Conservation (phyloP, 2,797 vertebrate genomes). For the Rhyacichthys aspro region DNA sequence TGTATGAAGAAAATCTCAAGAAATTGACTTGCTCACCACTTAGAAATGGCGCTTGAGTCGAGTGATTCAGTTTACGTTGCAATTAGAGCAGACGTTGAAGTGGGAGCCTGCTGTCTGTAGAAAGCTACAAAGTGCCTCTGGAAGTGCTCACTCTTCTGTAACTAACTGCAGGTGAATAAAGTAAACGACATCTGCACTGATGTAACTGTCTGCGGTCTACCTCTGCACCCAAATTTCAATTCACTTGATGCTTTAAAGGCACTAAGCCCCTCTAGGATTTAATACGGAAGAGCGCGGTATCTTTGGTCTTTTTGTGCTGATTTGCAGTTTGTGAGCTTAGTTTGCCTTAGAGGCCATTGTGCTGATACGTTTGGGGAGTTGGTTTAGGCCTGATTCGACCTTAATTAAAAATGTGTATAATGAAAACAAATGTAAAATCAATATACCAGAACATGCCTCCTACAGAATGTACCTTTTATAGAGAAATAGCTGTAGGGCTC, state of each 20-base stretch:
- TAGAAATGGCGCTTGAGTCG: conserved; percentile 48
- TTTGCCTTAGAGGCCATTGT: not conserved
- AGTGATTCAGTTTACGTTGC: conserved; percentile 56
- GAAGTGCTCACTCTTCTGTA: conserved; percentile 52
- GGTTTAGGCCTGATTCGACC: not conserved
- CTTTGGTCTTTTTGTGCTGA: conserved; percentile 4
- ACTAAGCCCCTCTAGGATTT: conserved; percentile 41
- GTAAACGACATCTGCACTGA: conserved; percentile 36
- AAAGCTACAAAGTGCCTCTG: conserved; percentile 52
- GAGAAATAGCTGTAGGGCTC: not conserved
- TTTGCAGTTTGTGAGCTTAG: not conserved
- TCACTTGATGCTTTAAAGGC: conserved; percentile 41
- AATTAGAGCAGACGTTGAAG: conserved; percentile 62
- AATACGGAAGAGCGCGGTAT: conserved; percentile 12
- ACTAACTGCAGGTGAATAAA: conserved; percentile 64
- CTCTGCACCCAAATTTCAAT: conserved; percentile 46
- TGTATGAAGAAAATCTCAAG: conserved; percentile 35
- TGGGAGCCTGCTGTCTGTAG: conserved; percentile 50
- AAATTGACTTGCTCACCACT: conserved; percentile 38
- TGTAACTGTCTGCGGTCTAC: conserved; percentile 37
- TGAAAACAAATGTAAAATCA: not conserved
- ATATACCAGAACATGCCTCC: not conserved
- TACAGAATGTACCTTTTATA: not conserved
- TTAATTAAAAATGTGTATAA: not conserved
- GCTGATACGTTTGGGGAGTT: not conserved